Evolutionary conservation across 2,113 vertebrate species (phyloP), one percentile per base, ranked within the genome.

Genomic region (Turnix velox): DNA sequence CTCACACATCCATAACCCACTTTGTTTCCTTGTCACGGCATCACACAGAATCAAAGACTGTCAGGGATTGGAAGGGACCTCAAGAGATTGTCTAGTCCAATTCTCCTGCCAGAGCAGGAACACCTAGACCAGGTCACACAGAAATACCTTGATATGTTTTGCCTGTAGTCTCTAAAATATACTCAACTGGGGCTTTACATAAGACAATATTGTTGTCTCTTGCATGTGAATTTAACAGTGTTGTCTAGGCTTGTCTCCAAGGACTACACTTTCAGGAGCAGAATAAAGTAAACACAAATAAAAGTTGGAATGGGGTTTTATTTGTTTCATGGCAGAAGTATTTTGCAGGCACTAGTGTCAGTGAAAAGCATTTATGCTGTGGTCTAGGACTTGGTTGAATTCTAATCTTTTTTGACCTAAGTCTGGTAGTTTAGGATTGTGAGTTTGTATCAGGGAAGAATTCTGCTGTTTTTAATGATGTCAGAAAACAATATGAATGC

Each of bases 321-420:
- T 95, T 97, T 96, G 72, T 94, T 97, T 97, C 89, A 75, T 92
- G 66, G 76, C 81, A 45, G 96, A 97, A 96, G 87, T 80, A 93
- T 96, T 97, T 97, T 97, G 77, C 84, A 97, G 91, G 83, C 95
- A 93, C 55, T 88, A 74, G 42, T 95, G 88, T 94, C 93, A 90
- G 91, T 86, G 51, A 95, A 97, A 96, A 97, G 88, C 95, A 96
- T 97, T 97, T 96, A 94, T 96, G 68, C 85, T 94, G 77, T 93
- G 95, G 94, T 94, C 72, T 95, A 76, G 63, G 84, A 92, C 83
- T 96, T 96, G 68, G 61, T 87, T 96, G 94, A 88, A 94, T 96
- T 84, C 68, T 86, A 95, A 11, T 80, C 52, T 91, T 96, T 96
- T 92, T 94, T 96, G 91, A 78, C 85, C 51, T 25, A 84, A 78